Percentiles rank a stretch among this genome's conserved stretches.
phyloP scores from a whole-genome alignment of 2,888 invertebrate species.

The Chrysodeixis includens region DNA sequence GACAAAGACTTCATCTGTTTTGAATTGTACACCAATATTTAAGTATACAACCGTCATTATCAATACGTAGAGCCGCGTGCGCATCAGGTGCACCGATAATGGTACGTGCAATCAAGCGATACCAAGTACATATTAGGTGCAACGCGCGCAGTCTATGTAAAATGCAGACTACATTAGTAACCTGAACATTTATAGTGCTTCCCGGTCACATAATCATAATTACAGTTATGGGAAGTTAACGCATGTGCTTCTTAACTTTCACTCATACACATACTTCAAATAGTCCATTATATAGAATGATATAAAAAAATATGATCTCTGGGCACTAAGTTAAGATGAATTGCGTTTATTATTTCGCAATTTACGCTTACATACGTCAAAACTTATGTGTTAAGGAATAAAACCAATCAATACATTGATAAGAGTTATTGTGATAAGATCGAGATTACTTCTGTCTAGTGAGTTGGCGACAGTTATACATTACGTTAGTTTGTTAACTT shows the following conservation, averaged over 20 bases:
- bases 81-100: background rate
- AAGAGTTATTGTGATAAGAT: constrained; percentile 44
- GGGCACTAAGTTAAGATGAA: constrained; percentile 41
- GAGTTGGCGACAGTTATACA: constrained; percentile 31
- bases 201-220: background rate
- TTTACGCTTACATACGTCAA: background rate
- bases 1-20: background rate
- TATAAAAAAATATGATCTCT: constrained; percentile 43
- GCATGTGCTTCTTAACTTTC: constrained; percentile 5
- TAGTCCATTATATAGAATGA: constrained; percentile 24
- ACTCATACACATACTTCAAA: constrained; percentile 19
- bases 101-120: background rate
- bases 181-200: background rate
- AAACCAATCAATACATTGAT: constrained; percentile 49
- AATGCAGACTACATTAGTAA: background rate
- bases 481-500: constrained; percentile 38
- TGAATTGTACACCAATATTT: background rate
- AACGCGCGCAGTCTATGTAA: background rate
- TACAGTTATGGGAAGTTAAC: constrained; percentile 17
- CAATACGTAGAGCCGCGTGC: background rate
- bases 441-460: constrained; percentile 34
- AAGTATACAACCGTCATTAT: background rate
- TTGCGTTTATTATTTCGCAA: constrained; percentile 31
- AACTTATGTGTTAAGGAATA: constrained; percentile 29
- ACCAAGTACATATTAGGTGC: background rate